Base-by-base conservation (phyloP, 2,113 vertebrate species). In the Oophaga pumilio region DNA sequence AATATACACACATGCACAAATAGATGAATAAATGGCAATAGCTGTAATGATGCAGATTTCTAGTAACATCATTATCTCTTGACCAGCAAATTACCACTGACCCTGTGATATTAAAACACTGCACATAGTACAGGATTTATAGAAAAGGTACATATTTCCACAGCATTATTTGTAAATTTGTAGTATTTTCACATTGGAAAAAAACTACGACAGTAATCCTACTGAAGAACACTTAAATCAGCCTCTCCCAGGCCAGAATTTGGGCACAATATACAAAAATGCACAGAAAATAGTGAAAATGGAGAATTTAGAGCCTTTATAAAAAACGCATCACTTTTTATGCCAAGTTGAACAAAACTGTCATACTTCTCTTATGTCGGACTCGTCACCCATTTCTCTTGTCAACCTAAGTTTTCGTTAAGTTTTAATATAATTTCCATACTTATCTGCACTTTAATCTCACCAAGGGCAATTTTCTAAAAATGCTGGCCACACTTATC, bases 391-490 rank as follows among this genome's bases (percentile, higher is more conserved):
- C 50, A 50, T 74, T 74, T 50, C 28, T 20, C 50, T 24, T 77
- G 76, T 52, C 22, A 53, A 2, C 43, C 18, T 53, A 24, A 80
- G 11, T 82, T 82, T 28, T 11, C 49, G 56, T 43, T 15, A 64
- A 60, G 14, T 62, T 64, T 64, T 64, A 28, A n/a, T 49, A 14
- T 82, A 33, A 64, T 62, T 62, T 28, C 4, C n/a, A 20, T 49
- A 82, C 59, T 82, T 82, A 64, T 62, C 79, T 49, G 28, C 8
- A 82, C 79, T 49, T 64, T 62, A 82, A 62, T 82, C 28, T 57
- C 59, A 49, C 56, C 57, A 17, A 57, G 15, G 33, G 59, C 18
- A 62, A 49, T 49, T 62, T 76, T 62, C 49, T 28, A 14, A 49
- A 33, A 81, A 62, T 62, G 78, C 10, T 49, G 26, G 12, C 18